Conservation (phyloP, 1,140 invertebrate genomes). For the Contarinia nasturtii region DNA sequence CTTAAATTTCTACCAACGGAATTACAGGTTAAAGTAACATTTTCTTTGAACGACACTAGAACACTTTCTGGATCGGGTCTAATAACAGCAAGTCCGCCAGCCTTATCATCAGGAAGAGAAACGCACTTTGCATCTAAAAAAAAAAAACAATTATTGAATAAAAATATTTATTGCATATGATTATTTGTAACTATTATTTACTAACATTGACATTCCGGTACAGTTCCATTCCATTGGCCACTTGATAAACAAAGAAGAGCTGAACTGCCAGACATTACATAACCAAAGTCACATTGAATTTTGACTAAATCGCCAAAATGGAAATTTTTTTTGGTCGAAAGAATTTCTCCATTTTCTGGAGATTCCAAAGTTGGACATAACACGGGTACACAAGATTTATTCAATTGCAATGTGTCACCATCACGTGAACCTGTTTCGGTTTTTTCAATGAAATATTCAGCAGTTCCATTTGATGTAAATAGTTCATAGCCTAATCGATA, state of each 20-base stretch:
- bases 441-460: slow-evolving; percentile 63
- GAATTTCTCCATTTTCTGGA: slow-evolving; percentile 75
- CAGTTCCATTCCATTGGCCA: slow-evolving; percentile 84
- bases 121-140: slow-evolving; percentile 71
- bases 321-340: slow-evolving; percentile 63
- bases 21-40: slow-evolving; percentile 68
- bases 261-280: slow-evolving; percentile 69
- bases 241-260: slow-evolving; percentile 72
- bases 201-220: slow-evolving; percentile 81
- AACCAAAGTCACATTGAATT: slow-evolving; percentile 92
- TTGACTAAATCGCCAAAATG: slow-evolving; percentile 79
- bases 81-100: slow-evolving; percentile 60
- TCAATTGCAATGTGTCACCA: slow-evolving; percentile 74
- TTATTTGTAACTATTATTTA: no score
- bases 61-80: slow-evolving; percentile 58
- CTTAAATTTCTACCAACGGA: slow-evolving; percentile 55
- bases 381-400: slow-evolving; percentile 87
- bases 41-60: slow-evolving; percentile 71
- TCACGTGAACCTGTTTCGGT: slow-evolving; percentile 72
- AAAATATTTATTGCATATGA: neutral
- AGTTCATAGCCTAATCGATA: slow-evolving; percentile 91
- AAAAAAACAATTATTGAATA: slow-evolving; percentile 1
- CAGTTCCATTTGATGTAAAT: slow-evolving; percentile 76
- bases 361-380: slow-evolving; percentile 66
- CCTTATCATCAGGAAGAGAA: slow-evolving; percentile 70